Evolutionary conservation across 92 coral and sea anemone species (phyloP).

Genomic region (Zoanthus solanderi): DNA sequence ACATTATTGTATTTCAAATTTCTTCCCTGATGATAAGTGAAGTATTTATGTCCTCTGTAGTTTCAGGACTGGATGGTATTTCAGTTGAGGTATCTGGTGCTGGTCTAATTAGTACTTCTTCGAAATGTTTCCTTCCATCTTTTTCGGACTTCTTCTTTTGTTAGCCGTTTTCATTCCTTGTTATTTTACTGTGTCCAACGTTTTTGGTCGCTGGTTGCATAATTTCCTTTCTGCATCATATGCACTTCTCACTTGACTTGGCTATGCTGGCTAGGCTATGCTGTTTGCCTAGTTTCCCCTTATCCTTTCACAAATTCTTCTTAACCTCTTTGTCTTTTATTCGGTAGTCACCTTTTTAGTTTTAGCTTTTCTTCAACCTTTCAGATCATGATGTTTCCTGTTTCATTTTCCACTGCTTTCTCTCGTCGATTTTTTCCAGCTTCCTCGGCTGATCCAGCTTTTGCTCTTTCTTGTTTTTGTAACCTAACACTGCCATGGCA

Average conservation of each 20-base stretch:
- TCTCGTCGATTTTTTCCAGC: slow-evolving; percentile 13
- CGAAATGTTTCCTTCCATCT: slow-evolving; percentile 6
- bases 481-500: slow-evolving; percentile 6
- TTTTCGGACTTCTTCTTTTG: not conserved
- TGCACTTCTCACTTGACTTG: not conserved
- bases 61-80: not conserved
- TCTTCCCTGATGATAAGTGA: not conserved
- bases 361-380: not conserved
- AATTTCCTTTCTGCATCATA: not conserved
- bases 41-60: not conserved
- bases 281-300: not conserved
- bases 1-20: no score
- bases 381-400: not conserved
- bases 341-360: not conserved
- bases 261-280: not conserved
- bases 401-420: not conserved
- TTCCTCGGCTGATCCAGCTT: slow-evolving; percentile 2
- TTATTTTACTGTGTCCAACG: not conserved
- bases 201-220: not conserved
- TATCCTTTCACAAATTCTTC: not conserved
- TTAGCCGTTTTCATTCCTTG: not conserved
- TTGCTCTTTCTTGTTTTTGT: slow-evolving; percentile 15
- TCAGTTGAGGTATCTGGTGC: not conserved
- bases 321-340: not conserved
- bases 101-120: not conserved